These are phyloP conservation scores for Pachyramphus minor DNA, from an alignment of 2,113 vertebrate genomes.

Conservation along the genomic window DNA sequence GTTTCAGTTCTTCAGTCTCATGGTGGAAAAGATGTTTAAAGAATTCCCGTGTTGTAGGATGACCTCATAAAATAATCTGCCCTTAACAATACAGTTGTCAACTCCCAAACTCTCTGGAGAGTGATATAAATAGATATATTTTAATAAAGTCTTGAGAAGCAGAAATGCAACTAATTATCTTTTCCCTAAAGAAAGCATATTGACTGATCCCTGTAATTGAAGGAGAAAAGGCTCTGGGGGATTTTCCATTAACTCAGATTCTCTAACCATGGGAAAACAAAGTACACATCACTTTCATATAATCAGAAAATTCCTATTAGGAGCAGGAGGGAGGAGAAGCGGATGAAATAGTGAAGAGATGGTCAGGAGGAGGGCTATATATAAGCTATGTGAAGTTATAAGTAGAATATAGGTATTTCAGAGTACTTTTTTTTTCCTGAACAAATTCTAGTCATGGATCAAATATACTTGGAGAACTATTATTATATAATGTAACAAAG, in stretches of 20 bases:
- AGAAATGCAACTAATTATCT: slow-evolving; percentile 23
- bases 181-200: slow-evolving; percentile 4
- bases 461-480: not conserved
- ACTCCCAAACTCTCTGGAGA: not conserved
- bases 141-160: slow-evolving; percentile 15
- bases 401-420: not conserved
- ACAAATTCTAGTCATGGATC: not conserved
- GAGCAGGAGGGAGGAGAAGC: not conserved
- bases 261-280: not conserved
- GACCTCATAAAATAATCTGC: not conserved
- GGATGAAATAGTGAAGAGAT: not conserved
- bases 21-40: not conserved
- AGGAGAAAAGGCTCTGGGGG: not conserved
- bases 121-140: not conserved
- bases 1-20: not conserved
- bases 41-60: not conserved
- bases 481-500: not conserved
- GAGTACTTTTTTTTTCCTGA: not conserved
- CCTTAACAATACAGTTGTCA: not conserved
- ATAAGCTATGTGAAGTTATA: not conserved
- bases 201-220: slow-evolving; percentile 17
- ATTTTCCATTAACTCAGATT: not conserved
- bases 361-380: not conserved
- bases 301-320: not conserved
- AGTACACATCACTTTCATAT: not conserved